Evolutionary conservation across 2,113 vertebrate genomes (phyloP).

Genomic region (Formicarius rufipectus): DNA sequence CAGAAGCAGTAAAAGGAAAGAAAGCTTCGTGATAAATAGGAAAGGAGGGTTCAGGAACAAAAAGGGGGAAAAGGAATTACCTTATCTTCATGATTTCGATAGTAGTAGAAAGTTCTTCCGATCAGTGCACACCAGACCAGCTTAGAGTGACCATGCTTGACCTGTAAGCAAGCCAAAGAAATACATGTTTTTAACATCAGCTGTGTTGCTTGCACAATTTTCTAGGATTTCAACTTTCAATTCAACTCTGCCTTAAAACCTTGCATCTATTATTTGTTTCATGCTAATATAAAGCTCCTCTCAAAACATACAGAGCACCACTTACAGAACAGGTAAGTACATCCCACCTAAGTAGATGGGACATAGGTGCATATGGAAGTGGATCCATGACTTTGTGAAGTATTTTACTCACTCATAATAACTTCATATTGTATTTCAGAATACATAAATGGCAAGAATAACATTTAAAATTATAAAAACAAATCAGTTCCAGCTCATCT

Average conservation of each 20-base stretch:
- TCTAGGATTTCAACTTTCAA: background rate
- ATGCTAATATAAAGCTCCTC: background rate
- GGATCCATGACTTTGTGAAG: background rate
- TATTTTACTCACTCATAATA: background rate
- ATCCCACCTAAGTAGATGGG: background rate
- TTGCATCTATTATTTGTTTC: background rate
- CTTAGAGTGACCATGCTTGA: constrained; percentile 90
- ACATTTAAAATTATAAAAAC: background rate
- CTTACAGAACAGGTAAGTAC: background rate
- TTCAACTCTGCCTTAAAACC: background rate
- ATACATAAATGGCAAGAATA: background rate
- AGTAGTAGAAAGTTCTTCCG: constrained; percentile 86
- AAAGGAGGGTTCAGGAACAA: background rate
- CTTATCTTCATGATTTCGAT: constrained; percentile 88
- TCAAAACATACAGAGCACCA: background rate
- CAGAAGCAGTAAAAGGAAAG: background rate
- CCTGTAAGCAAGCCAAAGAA: constrained; percentile 68
- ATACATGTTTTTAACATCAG: background rate
- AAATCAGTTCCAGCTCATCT: background rate
- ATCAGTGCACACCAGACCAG: constrained; percentile 87
- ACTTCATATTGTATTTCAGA: background rate
- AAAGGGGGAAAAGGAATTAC: constrained; percentile 45
- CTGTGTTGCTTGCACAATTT: background rate
- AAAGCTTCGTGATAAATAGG: background rate
- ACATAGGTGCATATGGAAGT: background rate